Evolutionary conservation across 2,797 vertebrate genomes (phyloP).

Genomic region (Carapus acus): DNA sequence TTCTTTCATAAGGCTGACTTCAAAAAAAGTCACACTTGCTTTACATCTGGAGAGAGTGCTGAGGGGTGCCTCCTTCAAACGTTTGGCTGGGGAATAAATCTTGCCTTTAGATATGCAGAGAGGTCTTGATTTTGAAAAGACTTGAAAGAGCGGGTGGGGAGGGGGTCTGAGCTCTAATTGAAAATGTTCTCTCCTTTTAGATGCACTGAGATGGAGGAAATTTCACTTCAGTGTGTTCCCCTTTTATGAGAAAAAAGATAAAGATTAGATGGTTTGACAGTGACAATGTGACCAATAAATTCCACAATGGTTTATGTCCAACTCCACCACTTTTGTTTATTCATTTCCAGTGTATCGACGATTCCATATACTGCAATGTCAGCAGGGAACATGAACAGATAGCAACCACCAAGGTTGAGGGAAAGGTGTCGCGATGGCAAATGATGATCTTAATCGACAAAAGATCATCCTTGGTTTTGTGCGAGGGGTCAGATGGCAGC

Average conservation of each 20-base stretch:
- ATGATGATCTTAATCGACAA: no score
- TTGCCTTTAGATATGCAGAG: constrained; percentile 41
- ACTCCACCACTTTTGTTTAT: no score
- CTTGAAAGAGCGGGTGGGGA: constrained; percentile 16
- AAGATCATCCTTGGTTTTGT: no score
- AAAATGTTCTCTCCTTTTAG: constrained; percentile 35
- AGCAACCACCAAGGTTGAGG: no score
- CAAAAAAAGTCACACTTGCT: not conserved
- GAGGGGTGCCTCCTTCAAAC: constrained; percentile 38
- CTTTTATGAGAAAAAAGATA: not conserved
- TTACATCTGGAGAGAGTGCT: constrained; percentile 5
- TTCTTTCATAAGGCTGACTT: constrained; percentile 33
- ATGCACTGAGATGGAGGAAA: constrained; percentile 14
- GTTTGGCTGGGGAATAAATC: constrained; percentile 46
- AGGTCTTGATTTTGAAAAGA: constrained; percentile 27
- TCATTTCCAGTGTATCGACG: no score
- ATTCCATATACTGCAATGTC: no score
- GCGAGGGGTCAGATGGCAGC: no score
- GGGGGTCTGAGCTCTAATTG: constrained; percentile 28
- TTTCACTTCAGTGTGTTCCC: not conserved
- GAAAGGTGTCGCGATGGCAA: no score
- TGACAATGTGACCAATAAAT: no score
- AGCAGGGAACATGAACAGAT: no score
- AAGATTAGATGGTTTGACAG: no score
- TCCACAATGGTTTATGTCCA: no score